Evolutionary conservation across 2,888 invertebrate genomes (phyloP), one percentile per base, ranked within the genome.

Genomic region (Brachypterus glaber): DNA sequence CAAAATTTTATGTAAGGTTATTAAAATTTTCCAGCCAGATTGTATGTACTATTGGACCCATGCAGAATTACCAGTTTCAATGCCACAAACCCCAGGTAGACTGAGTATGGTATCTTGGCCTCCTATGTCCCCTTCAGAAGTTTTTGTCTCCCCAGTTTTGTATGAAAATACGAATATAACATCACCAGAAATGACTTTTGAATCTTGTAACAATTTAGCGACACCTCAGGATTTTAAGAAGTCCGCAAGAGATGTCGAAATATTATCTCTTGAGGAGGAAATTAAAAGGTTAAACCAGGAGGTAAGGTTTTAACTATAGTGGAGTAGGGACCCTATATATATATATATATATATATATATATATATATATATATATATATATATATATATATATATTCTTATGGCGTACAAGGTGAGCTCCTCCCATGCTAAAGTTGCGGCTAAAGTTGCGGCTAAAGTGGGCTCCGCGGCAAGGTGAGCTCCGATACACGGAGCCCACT

Each of bases 11-110:
- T n/a, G n/a, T n/a, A n/a, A n/a, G n/a, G n/a, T n/a, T n/a, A n/a
- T n/a, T n/a, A n/a, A n/a, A 25, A 29, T 17, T 38, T 51, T 75
- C 18, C 67, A 91, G 91, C 83, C 87, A 41, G 87, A 84, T 65
- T 74, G 85, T 58, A 88, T 89, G 82, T 92, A 92, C 67, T 86
- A 82, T 62, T 92, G 91, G 91, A 76, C 86, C 15, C 84, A 87
- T 60, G 82, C 82, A 46, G 86, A 86, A 64, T 67, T 73, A 32
- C 76, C 80, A 37, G 68, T 75, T 24, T 69, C 75, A 32, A 73
- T 78, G 45, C 77, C 83, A 21, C 68, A 76, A 40, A 79, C 83
- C 12, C 86, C 87, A 1, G 83, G 86, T 33, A 76, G 80, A 57
- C 67, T 89, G 32, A 78, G 81, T 47, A 74, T 76, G 41, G 67